Conservation (phyloP, 2,888 invertebrate species). For the Amphipyra berbera region DNA sequence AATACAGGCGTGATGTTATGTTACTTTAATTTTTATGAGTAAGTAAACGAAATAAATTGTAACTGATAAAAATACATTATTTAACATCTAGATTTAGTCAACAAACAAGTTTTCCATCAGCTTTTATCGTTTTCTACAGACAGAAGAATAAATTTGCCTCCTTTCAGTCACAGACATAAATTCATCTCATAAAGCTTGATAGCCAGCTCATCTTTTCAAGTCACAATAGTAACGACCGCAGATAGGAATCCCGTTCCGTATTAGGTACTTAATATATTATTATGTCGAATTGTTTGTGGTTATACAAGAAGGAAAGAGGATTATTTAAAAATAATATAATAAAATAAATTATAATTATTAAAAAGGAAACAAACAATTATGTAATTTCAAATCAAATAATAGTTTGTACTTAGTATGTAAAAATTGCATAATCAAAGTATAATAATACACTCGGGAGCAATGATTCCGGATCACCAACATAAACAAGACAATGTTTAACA, state of each 20-base stretch:
- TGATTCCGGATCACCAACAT: too few species aligned
- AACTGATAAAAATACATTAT: constrained; percentile 19
- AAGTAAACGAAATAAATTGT: constrained; percentile 24
- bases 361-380: too few species aligned
- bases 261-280: not conserved
- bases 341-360: too few species aligned
- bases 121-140: constrained; percentile 41
- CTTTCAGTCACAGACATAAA: constrained; percentile 36
- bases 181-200: constrained; percentile 42
- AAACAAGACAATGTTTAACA: too few species aligned
- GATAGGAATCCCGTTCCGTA: not conserved
- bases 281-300: not conserved
- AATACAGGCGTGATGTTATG: too few species aligned
- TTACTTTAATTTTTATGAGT: too few species aligned
- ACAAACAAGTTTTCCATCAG: constrained; percentile 41
- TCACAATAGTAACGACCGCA: constrained; percentile 25
- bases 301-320: too few species aligned
- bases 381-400: too few species aligned
- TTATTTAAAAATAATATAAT: too few species aligned
- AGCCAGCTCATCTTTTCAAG: constrained; percentile 33
- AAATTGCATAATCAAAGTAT: too few species aligned
- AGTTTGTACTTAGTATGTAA: too few species aligned
- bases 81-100: constrained; percentile 25
- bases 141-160: constrained; percentile 45
- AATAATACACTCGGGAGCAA: too few species aligned